Evolutionary conservation across 1,140 invertebrate genomes (phyloP).

Genomic region (Trichonephila clavipes): DNA sequence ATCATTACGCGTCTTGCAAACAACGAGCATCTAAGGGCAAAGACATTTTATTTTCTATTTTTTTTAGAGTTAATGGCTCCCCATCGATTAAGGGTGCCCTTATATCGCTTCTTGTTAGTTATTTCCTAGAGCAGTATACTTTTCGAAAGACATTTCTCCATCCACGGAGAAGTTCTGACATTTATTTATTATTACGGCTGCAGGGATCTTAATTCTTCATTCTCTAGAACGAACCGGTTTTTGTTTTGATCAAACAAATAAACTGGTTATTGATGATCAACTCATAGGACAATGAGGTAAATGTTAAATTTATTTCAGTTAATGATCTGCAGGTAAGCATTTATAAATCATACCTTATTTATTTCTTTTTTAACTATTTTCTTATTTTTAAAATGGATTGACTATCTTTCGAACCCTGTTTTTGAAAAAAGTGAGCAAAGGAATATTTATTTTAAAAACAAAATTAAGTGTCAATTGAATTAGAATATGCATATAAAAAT

Average conservation of each 20-base stretch:
- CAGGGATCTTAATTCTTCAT: not conserved
- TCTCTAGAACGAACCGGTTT: not conserved
- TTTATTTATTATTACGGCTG: not conserved
- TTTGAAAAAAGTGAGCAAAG: no score
- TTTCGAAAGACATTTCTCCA: slow-evolving; percentile 31
- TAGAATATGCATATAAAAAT: no score
- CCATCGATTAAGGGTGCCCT: slow-evolving; percentile 53
- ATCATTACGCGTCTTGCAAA: slow-evolving; percentile 43
- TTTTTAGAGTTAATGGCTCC: slow-evolving; percentile 39
- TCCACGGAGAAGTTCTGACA: not conserved
- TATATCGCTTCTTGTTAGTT: slow-evolving; percentile 54
- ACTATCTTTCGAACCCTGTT: no score
- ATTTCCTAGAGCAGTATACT: slow-evolving; percentile 47
- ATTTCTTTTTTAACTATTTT: no score
- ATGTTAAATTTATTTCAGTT: no score
- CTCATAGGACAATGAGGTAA: no score
- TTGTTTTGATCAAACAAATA: not conserved
- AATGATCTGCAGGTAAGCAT: no score
- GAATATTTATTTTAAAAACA: no score
- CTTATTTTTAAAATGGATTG: no score
- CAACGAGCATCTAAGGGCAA: slow-evolving; percentile 42
- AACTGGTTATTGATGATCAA: not conserved
- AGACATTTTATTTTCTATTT: slow-evolving; percentile 16
- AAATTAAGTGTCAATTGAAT: no score
- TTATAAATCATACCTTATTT: no score